A percentile compares a stretch with the other conserved stretches of the same genome.
Evolutionary conservation across 2,113 vertebrate species (phyloP).

Genomic region (Procapra przewalskii): DNA sequence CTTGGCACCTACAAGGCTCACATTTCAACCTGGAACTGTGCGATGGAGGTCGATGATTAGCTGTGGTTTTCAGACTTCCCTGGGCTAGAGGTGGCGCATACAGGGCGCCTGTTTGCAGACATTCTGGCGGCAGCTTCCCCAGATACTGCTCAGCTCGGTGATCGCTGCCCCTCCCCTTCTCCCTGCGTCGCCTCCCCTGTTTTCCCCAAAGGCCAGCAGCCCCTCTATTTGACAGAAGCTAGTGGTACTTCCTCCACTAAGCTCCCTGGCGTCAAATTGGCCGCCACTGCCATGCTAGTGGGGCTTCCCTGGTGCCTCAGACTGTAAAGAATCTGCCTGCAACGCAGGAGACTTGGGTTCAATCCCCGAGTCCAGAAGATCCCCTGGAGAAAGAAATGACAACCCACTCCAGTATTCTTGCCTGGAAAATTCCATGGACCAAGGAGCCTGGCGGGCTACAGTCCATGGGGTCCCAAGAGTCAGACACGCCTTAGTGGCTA

Average conservation of each 20-base stretch:
- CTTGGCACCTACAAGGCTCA: rapidly evolving
- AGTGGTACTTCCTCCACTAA: background rate
- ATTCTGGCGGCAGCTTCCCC: background rate
- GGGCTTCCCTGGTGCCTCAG: background rate
- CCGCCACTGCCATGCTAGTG: background rate
- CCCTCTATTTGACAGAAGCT: background rate
- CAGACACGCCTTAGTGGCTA: background rate
- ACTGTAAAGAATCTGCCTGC: background rate
- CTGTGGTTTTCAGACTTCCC: background rate
- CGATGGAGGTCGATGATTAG: background rate
- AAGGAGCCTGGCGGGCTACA: background rate
- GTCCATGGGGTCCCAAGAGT: background rate
- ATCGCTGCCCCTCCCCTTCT: background rate
- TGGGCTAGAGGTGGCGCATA: no score
- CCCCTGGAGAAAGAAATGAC: background rate
- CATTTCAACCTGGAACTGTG: rapidly evolving
- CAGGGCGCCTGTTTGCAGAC: background rate
- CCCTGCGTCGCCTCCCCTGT: rapidly evolving
- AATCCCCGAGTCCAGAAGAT: background rate
- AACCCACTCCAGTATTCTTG: background rate
- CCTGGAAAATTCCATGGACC: background rate
- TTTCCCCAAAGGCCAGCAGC: background rate
- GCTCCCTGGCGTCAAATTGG: background rate
- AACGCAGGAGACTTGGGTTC: background rate
- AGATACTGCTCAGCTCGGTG: background rate